Base-by-base conservation (phyloP, 2,888 invertebrate species). In the Thecocarcelia acutangulata region DNA sequence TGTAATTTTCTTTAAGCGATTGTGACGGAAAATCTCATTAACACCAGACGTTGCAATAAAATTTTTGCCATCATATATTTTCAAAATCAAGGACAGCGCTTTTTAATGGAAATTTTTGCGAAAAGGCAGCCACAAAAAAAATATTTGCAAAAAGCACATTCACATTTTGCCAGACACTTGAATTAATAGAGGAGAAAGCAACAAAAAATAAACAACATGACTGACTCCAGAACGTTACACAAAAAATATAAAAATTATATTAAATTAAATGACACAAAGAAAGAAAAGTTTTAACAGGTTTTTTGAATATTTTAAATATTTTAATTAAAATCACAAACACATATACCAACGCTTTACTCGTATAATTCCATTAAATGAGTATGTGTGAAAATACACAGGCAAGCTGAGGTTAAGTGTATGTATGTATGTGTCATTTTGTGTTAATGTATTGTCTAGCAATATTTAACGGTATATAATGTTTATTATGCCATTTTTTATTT, bases 11-110 rank as follows among this genome's bases (percentile, higher is more conserved):
- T 56, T 48, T 58, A 70, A 48, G 33, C 40, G 50, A 77, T 64
- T 77, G 66, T 21, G 28, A n/a, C 33, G 19, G 33, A 19, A 72
- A 64, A 78, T 66, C 59, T 33, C 48, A 66, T 72, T 72, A 72
- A 52, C 66, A 59, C 52, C 21, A 42, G 64, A 63, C 48, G 5
- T 61, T 17, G 0, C 3, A 40, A 50, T 58, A 37, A 9, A n/a
- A 21, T 33, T 48, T 33, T 3, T 19, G 19, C 21, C 24, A 19
- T 12, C 8, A 33, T 6, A 33, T 33, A 58, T 24, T 48, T 54
- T 17, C 4, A 21, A 76, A 46, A 61, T 63, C 73, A 63, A 28
- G 46, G 54, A 19, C 24, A 64, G 15, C 19, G 15, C 11, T 40
- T 46, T n/a, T 1, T 44, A 44, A 21, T 54, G 33, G 33, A 21